These are phyloP conservation scores for Brachynemurus nebulosus DNA, from an alignment of 2,888 invertebrate species.

Conservation along the genomic window DNA sequence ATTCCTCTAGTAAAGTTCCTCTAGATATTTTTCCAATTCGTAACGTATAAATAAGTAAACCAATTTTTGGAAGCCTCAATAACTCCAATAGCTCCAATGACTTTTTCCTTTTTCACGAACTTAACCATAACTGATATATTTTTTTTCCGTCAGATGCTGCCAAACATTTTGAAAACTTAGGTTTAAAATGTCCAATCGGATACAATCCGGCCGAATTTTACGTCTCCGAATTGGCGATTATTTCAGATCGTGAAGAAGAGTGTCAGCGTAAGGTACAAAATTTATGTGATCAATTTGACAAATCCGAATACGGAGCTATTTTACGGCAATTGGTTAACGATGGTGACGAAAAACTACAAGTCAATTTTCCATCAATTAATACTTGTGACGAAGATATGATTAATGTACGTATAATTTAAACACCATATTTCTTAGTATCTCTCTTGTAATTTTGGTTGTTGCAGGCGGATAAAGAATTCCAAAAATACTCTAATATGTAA, in stretches of 20 bases:
- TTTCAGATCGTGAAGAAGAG: conserved; percentile 34
- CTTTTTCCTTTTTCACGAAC: no score
- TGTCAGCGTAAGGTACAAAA: conserved; percentile 26
- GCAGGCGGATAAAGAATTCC: conserved; percentile 34
- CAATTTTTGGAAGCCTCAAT: no score
- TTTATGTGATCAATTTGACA: conserved; percentile 41
- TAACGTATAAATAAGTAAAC: no score
- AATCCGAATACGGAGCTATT: conserved; percentile 30
- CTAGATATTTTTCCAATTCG: no score
- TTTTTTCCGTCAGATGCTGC: conserved; percentile 51
- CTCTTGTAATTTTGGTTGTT: conserved; percentile 6
- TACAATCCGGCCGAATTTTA: conserved; percentile 82
- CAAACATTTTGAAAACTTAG: conserved; percentile 27
- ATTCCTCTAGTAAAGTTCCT: no score
- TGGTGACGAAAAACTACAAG: conserved; percentile 12
- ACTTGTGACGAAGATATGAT: neutral
- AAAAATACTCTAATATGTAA: conserved; percentile 38
- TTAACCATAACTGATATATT: no score
- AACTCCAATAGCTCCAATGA: no score
- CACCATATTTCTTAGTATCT: neutral
- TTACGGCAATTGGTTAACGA: conserved; percentile 13
- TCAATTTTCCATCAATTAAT: neutral
- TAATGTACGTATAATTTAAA: neutral
- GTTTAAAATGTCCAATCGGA: conserved; percentile 52
- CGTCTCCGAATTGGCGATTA: conserved; percentile 45